Percentiles rank a stretch among this genome's conserved stretches.
phyloP scores from a whole-genome alignment of 2,797 vertebrate species.

The Siniperca undulata region DNA sequence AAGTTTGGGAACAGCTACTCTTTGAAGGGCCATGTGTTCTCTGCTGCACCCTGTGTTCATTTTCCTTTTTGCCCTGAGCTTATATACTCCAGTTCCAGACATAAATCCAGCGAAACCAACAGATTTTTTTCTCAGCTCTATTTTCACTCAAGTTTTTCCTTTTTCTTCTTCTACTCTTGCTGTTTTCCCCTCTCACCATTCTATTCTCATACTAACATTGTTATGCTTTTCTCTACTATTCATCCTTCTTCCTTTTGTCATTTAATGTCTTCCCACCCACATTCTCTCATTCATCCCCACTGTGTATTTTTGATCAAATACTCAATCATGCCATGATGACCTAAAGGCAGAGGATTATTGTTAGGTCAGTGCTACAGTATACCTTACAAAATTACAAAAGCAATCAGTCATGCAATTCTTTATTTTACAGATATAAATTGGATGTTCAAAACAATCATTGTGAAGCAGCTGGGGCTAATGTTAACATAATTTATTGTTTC shows the following conservation, averaged over 20 bases:
- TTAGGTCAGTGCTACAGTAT: conserved; percentile 30
- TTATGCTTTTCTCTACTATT: conserved; percentile 33
- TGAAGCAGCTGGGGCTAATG: not conserved
- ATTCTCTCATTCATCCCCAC: conserved; percentile 18
- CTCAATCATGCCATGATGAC: conserved; percentile 40
- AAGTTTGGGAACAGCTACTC: conserved; percentile 23
- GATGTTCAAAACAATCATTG: conserved; percentile 11
- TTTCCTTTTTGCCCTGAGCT: conserved; percentile 29
- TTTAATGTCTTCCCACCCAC: conserved; percentile 30
- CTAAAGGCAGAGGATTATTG: conserved; percentile 39
- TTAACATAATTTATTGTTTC: not conserved
- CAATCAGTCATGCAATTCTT: conserved; percentile 26
- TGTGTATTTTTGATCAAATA: conserved; percentile 40
- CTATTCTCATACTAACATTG: conserved; percentile 30
- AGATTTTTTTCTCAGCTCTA: conserved; percentile 13
- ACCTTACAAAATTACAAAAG: conserved; percentile 22
- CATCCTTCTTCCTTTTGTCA: conserved; percentile 48
- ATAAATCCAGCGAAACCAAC: conserved; percentile 35
- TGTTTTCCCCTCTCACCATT: conserved; percentile 11
- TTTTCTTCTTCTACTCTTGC: not conserved
- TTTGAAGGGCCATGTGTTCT: conserved; percentile 36
- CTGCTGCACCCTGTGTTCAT: conserved; percentile 21
- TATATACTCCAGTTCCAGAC: conserved; percentile 48
- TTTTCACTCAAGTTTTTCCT: conserved; percentile 9
- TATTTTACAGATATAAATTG: not conserved